Evolutionary conservation across 2,888 invertebrate genomes (phyloP), one percentile per base, ranked within the genome.

Genomic region (Heterodera filipjevi): DNA sequence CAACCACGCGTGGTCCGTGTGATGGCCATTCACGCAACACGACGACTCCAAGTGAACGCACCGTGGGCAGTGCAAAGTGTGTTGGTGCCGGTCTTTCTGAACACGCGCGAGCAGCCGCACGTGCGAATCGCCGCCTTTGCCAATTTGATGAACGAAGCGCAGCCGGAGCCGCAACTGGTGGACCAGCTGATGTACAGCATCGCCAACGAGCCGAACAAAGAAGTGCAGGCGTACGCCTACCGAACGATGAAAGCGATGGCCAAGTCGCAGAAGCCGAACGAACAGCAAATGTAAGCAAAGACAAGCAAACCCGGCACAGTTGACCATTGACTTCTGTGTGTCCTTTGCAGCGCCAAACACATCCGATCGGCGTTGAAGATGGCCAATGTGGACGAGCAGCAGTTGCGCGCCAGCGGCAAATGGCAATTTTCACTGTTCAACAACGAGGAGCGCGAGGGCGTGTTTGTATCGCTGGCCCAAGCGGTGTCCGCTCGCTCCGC

Each of bases 1-100:
- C 76, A 83, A 59, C 79, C 84, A 70, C 84, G 79, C 75, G 77
- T 82, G 66, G 80, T 87, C 82, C 85, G 87, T 35, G 78, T 68
- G 22, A 70, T 46, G 76, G 85, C 86, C 77, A 78, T 85, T 77
- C 83, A 84, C 71, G 79, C 85, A 16, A 74, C 86, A 44, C 82
- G 84, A 22, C 83, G 82, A 22, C 81, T 83, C 71, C 78, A 78
- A 35, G 74, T 49, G 59, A 33, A 66, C 27, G 79, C 79, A 77
- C 85, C 85, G 27, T 76, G 75, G 70, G 81, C 81, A 80, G 77
- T 85, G 71, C 81, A 80, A 33, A 64, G 75, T 32, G 49, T 85
- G 39, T 73, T 86, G 71, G 76, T 85, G 82, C 85, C 85, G 16
- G 71, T 85, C 75, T 79, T 81, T 76, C 76, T 80, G 80, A 81